A percentile compares a stretch with the other conserved stretches of the same genome.
Evolutionary conservation across 2,797 vertebrate genomes (phyloP).

Genomic region (Ctenochaetus hawaiiensis): DNA sequence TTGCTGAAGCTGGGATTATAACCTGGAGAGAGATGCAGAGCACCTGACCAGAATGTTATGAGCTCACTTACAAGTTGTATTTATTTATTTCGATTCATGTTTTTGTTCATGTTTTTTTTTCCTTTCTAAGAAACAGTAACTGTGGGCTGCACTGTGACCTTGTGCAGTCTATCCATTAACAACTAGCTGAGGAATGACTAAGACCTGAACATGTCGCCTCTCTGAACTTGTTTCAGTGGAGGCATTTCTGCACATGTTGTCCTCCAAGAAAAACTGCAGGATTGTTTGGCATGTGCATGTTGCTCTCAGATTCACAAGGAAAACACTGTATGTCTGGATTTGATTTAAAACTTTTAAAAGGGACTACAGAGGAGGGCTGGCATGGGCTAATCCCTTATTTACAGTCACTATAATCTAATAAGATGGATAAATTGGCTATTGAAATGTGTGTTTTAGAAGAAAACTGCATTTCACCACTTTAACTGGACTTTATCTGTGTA

Average conservation of each 20-base stretch:
- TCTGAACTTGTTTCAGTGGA: neutral
- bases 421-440: neutral
- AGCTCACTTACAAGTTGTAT: neutral
- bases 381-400: neutral
- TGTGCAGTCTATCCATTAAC: conserved; percentile 2
- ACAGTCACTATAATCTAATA: neutral
- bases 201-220: neutral
- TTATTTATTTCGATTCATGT: neutral
- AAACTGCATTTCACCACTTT: neutral
- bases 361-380: neutral
- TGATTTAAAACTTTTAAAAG: neutral
- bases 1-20: too few relatives aligned
- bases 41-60: neutral
- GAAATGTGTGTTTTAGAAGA: neutral
- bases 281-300: neutral
- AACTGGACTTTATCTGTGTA: neutral
- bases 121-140: neutral
- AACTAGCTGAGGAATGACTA: conserved; percentile 12
- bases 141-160: neutral
- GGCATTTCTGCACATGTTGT: neutral
- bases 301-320: conserved; percentile 3
- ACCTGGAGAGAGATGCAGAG: neutral
- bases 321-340: neutral
- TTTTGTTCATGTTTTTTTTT: too few relatives aligned
- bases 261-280: neutral